Evolutionary conservation across 2,797 vertebrate species (phyloP).

Genomic region (Allochrocebus solatus): DNA sequence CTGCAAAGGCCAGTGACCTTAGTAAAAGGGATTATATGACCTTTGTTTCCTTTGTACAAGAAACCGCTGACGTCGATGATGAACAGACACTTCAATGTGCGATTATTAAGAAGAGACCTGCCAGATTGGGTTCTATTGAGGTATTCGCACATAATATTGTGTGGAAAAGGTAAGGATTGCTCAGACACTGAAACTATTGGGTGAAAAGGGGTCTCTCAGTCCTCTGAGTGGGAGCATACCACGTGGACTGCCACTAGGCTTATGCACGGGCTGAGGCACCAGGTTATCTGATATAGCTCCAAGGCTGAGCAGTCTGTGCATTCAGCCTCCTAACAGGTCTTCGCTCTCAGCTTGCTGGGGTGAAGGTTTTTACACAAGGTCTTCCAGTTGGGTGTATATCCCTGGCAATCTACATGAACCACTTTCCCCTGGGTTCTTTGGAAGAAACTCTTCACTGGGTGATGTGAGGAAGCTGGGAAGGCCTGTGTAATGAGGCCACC

Average conservation of each 20-base stretch:
- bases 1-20: background rate
- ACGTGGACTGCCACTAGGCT: accelerated
- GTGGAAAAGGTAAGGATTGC: background rate
- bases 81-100: background rate
- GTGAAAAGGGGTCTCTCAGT: background rate
- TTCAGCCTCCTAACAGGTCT: background rate
- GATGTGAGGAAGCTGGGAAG: background rate
- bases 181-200: background rate
- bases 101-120: background rate
- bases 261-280: accelerated
- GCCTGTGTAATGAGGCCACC: too few species aligned
- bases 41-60: constrained; percentile 11
- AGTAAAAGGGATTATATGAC: background rate
- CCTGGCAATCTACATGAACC: background rate
- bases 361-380: background rate
- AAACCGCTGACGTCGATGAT: background rate
- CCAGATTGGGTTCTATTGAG: background rate
- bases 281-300: background rate
- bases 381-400: background rate
- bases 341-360: background rate
- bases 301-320: too few species aligned
- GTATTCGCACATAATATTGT: background rate
- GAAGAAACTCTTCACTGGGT: background rate
- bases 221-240: accelerated
- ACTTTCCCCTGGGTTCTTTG: background rate